phyloP scores from a whole-genome alignment of 2,113 vertebrate species.

The Serinus canaria region DNA sequence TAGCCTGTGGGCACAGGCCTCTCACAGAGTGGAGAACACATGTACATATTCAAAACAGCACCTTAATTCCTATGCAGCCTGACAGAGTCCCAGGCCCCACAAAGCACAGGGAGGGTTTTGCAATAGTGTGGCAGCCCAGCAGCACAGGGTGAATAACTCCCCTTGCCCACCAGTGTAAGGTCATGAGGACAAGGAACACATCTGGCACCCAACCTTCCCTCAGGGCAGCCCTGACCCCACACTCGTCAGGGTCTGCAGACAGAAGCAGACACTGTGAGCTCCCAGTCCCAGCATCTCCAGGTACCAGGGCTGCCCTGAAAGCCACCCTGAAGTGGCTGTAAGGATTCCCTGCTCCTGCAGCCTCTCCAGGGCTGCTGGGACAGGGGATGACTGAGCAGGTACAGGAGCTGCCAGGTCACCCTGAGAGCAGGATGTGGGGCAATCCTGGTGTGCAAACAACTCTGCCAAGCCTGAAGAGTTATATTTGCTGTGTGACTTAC shows the following conservation, averaged over 20 bases:
- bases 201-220: not conserved
- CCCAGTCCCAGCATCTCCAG: not conserved
- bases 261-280: not conserved
- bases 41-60: not conserved
- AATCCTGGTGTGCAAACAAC: not conserved
- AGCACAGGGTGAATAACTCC: not conserved
- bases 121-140: not conserved
- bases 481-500: not conserved
- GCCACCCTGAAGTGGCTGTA: rapidly evolving
- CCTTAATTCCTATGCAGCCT: not conserved
- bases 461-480: not conserved
- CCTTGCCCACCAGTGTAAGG: not conserved
- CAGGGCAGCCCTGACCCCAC: not conserved
- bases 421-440: not conserved
- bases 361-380: not conserved
- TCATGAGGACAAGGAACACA: not conserved
- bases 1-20: not conserved
- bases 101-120: rapidly evolving
- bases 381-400: not conserved
- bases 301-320: not conserved
- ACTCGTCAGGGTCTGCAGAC: not conserved
- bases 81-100: not conserved
- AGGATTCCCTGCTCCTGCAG: not conserved
- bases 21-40: not conserved
- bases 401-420: not conserved